phyloP scores from a whole-genome alignment of 1,140 invertebrate genomes.

The Trialeurodes vaporariorum region DNA sequence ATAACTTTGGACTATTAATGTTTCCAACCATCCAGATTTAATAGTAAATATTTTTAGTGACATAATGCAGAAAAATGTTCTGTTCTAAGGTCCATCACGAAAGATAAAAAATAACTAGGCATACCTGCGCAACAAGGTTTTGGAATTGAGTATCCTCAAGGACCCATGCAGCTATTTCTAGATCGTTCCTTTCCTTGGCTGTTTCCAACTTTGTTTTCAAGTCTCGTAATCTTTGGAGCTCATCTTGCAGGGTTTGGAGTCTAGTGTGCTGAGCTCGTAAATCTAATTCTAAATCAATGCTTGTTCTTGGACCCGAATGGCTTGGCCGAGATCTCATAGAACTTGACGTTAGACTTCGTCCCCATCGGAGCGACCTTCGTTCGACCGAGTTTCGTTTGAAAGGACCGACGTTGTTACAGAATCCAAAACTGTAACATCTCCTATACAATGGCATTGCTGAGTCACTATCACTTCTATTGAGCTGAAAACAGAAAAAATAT shows the following conservation, averaged over 20 bases:
- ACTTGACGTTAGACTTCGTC: constrained; percentile 30
- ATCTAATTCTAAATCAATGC: constrained; percentile 84
- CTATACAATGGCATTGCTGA: constrained; percentile 88
- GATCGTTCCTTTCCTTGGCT: constrained; percentile 63
- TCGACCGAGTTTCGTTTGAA: constrained; percentile 86
- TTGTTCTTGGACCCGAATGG: constrained; percentile 49
- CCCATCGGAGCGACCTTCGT: constrained; percentile 71
- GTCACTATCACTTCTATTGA: constrained; percentile 92
- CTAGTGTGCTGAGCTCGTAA: constrained; percentile 76
- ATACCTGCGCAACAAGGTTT: constrained; percentile 52
- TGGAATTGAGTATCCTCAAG: constrained; percentile 77
- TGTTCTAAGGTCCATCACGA: too few relatives aligned
- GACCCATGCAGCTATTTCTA: constrained; percentile 66
- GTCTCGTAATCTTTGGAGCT: constrained; percentile 65
- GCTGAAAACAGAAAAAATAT: constrained; percentile 41
- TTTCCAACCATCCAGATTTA: too few relatives aligned
- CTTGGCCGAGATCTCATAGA: constrained; percentile 11
- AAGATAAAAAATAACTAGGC: constrained; percentile 10
- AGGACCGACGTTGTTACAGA: constrained; percentile 38
- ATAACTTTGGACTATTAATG: too few relatives aligned
- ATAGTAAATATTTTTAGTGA: too few relatives aligned
- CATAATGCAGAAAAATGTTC: too few relatives aligned
- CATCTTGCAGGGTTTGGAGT: constrained; percentile 66
- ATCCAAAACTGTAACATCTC: constrained; percentile 30
- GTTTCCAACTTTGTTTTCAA: constrained; percentile 50